A percentile compares a stretch with the other conserved stretches of the same genome.
Conservation (phyloP, 1,140 invertebrate species). For the Choristoneura fumiferana region DNA sequence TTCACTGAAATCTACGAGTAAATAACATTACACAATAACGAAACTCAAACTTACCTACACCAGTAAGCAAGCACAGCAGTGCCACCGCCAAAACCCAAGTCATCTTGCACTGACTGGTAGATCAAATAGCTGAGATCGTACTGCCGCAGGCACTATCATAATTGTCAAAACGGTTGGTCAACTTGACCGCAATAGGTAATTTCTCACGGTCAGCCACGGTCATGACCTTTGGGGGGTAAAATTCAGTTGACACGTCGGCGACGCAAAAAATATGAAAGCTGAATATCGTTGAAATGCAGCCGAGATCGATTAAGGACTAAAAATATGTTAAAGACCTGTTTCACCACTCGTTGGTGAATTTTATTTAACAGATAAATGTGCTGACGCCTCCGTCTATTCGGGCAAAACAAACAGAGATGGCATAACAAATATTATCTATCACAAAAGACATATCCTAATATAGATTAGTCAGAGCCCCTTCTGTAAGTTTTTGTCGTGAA, state of each 20-base stretch:
- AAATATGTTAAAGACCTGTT: no score
- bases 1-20: no score
- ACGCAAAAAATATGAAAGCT: not conserved
- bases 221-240: conserved; percentile 31
- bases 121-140: conserved; percentile 23
- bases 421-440: no score
- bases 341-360: no score
- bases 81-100: conserved; percentile 28
- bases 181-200: conserved; percentile 49
- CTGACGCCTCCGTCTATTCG: no score
- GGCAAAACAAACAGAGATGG: no score
- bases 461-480: no score
- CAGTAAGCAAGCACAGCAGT: conserved; percentile 29
- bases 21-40: not conserved
- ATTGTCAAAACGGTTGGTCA: conserved; percentile 42
- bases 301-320: not conserved
- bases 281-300: not conserved
- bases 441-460: no score
- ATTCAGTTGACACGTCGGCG: not conserved
- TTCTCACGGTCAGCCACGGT: conserved; percentile 52
- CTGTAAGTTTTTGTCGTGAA: no score
- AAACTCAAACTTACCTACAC: conserved; percentile 39
- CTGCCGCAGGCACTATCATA: conserved; percentile 23
- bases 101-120: conserved; percentile 31
- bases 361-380: no score